phyloP scores from a whole-genome alignment of 2,888 invertebrate species.

The Strigamia crassipes region DNA sequence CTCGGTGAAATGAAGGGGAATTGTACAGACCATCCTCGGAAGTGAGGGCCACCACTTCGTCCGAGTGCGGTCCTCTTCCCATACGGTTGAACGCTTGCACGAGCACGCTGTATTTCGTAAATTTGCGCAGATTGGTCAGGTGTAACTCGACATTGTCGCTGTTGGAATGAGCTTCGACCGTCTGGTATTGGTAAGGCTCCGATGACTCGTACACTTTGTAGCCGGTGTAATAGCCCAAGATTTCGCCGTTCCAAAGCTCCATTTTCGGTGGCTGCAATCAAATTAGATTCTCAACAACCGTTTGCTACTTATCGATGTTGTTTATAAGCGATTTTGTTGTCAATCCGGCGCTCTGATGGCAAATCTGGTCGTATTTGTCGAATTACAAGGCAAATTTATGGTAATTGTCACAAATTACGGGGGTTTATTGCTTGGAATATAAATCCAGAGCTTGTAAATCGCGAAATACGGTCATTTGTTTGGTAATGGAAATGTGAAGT shows the following conservation, averaged over 20 bases:
- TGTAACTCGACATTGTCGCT: slow-evolving; percentile 48
- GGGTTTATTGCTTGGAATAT: too few species aligned
- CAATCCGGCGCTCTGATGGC: too few species aligned
- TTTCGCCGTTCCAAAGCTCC: slow-evolving; percentile 58
- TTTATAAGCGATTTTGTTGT: too few species aligned
- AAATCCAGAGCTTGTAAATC: too few species aligned
- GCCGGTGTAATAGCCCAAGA: slow-evolving; percentile 59
- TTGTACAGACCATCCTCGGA: slow-evolving; percentile 58
- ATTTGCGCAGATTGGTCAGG: slow-evolving; percentile 57
- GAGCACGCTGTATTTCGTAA: slow-evolving; percentile 58
- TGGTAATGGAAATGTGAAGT: too few species aligned
- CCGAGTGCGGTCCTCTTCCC: slow-evolving; percentile 59
- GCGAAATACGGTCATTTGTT: too few species aligned
- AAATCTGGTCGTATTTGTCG: too few species aligned
- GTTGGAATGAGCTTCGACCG: slow-evolving; percentile 51
- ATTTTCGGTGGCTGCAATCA: slow-evolving; percentile 56
- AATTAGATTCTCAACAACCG: background rate
- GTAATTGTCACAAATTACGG: too few species aligned
- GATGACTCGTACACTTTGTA: slow-evolving; percentile 57
- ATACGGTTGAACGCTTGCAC: slow-evolving; percentile 59
- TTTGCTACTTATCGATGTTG: too few species aligned
- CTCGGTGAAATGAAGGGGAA: background rate
- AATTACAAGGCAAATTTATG: too few species aligned
- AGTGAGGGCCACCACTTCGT: slow-evolving; percentile 57
- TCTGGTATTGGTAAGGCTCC: slow-evolving; percentile 57